These are phyloP conservation scores for Epizoanthus illoricatus DNA, from an alignment of 92 coral and sea anemone species.

Conservation along the genomic window DNA sequence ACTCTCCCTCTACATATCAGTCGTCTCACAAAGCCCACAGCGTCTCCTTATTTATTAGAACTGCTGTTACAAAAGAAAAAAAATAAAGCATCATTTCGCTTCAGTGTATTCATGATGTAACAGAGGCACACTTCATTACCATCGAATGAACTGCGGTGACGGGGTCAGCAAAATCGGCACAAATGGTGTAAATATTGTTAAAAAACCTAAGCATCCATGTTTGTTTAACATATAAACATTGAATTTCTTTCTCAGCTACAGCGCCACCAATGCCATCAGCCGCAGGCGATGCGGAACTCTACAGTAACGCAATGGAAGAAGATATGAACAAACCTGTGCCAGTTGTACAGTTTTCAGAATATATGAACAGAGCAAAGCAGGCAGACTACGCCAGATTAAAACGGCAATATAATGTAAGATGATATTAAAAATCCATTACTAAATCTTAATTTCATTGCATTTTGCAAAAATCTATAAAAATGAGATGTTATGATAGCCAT, in stretches of 20 bases:
- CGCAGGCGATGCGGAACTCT: slow-evolving; percentile 36
- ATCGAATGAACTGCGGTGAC: too few relatives aligned
- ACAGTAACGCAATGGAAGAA: slow-evolving; percentile 55
- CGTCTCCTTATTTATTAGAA: too few relatives aligned
- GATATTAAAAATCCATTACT: too few relatives aligned
- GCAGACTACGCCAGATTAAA: slow-evolving; percentile 37
- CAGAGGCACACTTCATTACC: too few relatives aligned
- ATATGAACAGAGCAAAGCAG: slow-evolving; percentile 55
- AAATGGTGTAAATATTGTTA: not conserved
- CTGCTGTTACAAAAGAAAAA: too few relatives aligned
- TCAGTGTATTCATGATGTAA: too few relatives aligned
- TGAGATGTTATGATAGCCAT: not conserved
- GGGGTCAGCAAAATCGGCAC: too few relatives aligned
- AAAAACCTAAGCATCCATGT: not conserved
- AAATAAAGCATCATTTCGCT: too few relatives aligned
- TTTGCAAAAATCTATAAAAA: too few relatives aligned
- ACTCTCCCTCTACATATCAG: too few relatives aligned
- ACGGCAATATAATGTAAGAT: slow-evolving; percentile 55
- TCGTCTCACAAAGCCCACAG: too few relatives aligned
- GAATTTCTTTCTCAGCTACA: not conserved
- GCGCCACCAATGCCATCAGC: not conserved
- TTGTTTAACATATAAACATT: not conserved
- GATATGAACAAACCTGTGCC: slow-evolving; percentile 60
- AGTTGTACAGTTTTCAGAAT: slow-evolving; percentile 53
- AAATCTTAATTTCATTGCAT: too few relatives aligned